Evolutionary conservation across 2,113 vertebrate genomes (phyloP).

Genomic region (Cyphomyrus plagiostoma): DNA sequence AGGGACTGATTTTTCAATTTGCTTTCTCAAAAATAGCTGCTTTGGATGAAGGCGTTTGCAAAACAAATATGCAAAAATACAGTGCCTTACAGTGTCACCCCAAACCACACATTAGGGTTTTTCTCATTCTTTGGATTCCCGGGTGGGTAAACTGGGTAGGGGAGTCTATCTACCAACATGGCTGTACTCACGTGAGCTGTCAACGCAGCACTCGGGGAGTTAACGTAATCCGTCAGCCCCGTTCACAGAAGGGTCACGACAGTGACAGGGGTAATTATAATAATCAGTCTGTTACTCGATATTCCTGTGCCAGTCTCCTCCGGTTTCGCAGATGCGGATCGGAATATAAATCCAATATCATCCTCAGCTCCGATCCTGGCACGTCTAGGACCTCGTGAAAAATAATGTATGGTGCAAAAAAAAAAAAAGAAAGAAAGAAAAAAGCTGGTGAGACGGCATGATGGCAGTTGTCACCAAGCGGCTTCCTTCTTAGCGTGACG

Average conservation of each 20-base stretch:
- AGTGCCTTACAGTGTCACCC: background rate
- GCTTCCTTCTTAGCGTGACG: background rate
- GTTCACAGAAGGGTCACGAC: background rate
- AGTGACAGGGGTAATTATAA: constrained; percentile 14
- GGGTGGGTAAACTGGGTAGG: background rate
- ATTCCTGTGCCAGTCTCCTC: constrained; percentile 13
- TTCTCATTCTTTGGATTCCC: background rate
- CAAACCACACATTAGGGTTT: background rate
- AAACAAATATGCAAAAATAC: background rate
- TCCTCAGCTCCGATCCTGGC: constrained; percentile 31
- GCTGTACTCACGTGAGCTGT: background rate
- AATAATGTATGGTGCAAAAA: constrained; percentile 46
- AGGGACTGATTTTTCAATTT: background rate
- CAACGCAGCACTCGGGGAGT: background rate
- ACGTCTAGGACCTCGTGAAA: constrained; percentile 34
- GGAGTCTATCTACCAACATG: background rate
- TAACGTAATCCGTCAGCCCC: background rate
- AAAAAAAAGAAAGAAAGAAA: background rate
- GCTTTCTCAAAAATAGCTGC: background rate
- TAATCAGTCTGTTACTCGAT: constrained; percentile 13
- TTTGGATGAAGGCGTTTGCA: background rate
- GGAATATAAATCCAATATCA: constrained; percentile 40
- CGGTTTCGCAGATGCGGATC: constrained; percentile 24
- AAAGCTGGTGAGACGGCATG: constrained; percentile 52
- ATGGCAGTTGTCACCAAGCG: constrained; percentile 29